A percentile compares a stretch with the other conserved stretches of the same genome.
phyloP scores from a whole-genome alignment of 2,797 vertebrate genomes.

The Ciconia nigra region DNA sequence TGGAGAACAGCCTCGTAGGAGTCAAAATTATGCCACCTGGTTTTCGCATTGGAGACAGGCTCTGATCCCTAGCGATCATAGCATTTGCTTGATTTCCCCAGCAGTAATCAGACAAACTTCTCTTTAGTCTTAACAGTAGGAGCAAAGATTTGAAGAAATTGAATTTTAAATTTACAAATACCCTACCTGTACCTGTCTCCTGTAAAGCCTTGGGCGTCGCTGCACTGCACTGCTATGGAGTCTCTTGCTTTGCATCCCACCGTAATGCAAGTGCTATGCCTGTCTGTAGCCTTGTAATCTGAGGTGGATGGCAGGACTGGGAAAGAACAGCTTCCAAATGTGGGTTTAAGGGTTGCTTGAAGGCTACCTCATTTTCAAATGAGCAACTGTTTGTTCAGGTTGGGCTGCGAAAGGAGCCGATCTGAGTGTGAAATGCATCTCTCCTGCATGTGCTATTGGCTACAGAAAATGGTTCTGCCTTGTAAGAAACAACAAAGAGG shows the following conservation, averaged over 20 bases:
- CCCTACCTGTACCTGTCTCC: background rate
- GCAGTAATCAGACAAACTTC: background rate
- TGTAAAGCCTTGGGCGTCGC: background rate
- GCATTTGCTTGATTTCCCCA: background rate
- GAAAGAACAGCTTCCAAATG: background rate
- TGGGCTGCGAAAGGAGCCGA: background rate
- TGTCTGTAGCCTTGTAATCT: background rate
- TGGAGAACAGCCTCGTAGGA: background rate
- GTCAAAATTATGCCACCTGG: background rate
- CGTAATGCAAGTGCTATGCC: rapidly evolving
- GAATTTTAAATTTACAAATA: background rate
- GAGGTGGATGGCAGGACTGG: background rate
- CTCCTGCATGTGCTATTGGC: background rate
- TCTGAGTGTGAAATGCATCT: background rate
- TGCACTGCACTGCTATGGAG: background rate
- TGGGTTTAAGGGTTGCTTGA: background rate
- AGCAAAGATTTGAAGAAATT: background rate
- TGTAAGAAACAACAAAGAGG: background rate
- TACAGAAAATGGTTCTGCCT: background rate
- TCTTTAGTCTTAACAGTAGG: background rate
- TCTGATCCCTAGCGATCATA: rapidly evolving
- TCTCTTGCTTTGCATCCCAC: background rate
- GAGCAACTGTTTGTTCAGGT: background rate
- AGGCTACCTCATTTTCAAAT: background rate
- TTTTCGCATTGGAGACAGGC: background rate